These are phyloP conservation scores for Isotomurus palustris DNA, from an alignment of 2,888 invertebrate species.

Conservation along the genomic window DNA sequence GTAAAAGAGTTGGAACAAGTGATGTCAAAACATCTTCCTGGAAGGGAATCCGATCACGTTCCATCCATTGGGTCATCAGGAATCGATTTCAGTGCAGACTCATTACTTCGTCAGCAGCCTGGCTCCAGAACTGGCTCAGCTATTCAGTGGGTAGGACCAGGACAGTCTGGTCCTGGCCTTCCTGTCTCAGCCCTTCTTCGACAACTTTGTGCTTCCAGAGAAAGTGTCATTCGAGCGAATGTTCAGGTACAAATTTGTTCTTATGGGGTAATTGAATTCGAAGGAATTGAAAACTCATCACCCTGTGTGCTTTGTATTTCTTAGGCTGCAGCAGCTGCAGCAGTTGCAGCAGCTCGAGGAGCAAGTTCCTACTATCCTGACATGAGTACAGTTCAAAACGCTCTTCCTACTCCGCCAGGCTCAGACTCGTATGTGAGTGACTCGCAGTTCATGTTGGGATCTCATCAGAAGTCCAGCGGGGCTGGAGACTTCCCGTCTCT, in stretches of 20 bases:
- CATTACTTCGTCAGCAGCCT: conserved; percentile 60
- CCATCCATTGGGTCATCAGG: conserved; percentile 57
- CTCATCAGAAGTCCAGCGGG: conserved; percentile 46
- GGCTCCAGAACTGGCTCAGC: conserved; percentile 44
- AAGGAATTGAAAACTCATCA: background rate
- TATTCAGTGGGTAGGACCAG: conserved; percentile 69
- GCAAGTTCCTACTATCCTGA: conserved; percentile 50
- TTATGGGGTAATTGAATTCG: background rate
- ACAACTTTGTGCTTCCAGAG: conserved; percentile 86
- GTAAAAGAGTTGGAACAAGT: conserved; percentile 92
- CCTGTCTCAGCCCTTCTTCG: conserved; percentile 85
- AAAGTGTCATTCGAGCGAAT: conserved; percentile 90
- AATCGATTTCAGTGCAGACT: conserved; percentile 83
- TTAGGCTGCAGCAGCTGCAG: conserved; percentile 46
- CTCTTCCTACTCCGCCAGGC: conserved; percentile 83
- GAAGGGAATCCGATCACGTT: conserved; percentile 41
- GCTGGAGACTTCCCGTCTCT: conserved; percentile 48
- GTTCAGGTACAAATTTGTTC: conserved; percentile 53
- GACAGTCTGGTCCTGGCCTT: conserved; percentile 51
- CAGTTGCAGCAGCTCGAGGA: conserved; percentile 50
- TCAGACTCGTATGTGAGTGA: conserved; percentile 61
- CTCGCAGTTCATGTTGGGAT: conserved; percentile 54
- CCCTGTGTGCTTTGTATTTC: background rate
- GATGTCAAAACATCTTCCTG: conserved; percentile 86
- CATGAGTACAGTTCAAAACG: conserved; percentile 54